Base-by-base conservation (phyloP, 2,797 vertebrate genomes). In the Enteromius trimaculatus region DNA sequence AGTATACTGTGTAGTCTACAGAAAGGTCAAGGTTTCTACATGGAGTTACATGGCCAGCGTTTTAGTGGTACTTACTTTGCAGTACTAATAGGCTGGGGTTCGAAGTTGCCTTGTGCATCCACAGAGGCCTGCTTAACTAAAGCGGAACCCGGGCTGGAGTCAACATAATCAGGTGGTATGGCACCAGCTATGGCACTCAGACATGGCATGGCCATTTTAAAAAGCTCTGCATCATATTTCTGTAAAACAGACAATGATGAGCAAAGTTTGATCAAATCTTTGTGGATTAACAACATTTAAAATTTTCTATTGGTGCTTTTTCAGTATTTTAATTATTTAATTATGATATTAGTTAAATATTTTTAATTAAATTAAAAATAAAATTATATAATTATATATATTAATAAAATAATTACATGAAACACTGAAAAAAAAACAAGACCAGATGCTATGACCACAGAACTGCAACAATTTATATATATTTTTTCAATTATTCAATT, bases 81-180 rank as follows among this genome's bases (percentile, higher is more conserved):
- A 84, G 98, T 99, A 91, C 88, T 98, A 90, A 98, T 94, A 34
- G 98, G 97, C 90, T 96, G 97, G 82, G 98, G 98, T 90, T 99
- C 98, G 93, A 99, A 99, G 95, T 99, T 98, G 88, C 98, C 98
- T 87, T 99, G 96, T 68, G 96, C 93, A 77, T 99, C 98, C 90
- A 99, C 92, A 0, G 97, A 97, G 34, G 92, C 89, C 89, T 98
- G 97, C 76, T 97, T 99, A 89, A 98, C 97, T 91, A 98, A 86
- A 0, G 95, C 95, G 71, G 96, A 93, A 71, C 92, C 95, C 70
- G 94, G 95, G 88, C 95, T 95, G 79, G 94, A 92, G 85, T 99
- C 98, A 87, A 99, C 95, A 83, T 98, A 99, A 92, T 99, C 98
- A 2, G 98, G 98, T 23, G 98, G 97, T 85, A 99, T 91, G 23